Conservation (phyloP, 2,113 vertebrate genomes). For the Plectropomus leopardus region DNA sequence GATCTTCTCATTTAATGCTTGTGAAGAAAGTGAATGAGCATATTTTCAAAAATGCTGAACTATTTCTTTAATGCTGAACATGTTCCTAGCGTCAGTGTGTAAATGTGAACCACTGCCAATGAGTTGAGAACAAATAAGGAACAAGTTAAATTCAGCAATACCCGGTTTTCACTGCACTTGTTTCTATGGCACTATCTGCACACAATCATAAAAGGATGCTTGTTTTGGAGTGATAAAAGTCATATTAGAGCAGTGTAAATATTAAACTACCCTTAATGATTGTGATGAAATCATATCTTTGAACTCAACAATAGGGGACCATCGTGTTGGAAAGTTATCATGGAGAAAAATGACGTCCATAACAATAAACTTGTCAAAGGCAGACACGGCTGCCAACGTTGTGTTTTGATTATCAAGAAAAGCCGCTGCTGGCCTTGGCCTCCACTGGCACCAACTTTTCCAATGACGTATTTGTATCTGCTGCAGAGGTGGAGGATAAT, state of each 20-base stretch:
- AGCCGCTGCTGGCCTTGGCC: constrained; percentile 37
- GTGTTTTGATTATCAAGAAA: constrained; percentile 67
- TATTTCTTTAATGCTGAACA: neutral
- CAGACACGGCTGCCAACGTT: constrained; percentile 52
- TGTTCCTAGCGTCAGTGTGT: neutral
- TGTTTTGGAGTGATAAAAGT: constrained; percentile 17
- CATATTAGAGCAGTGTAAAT: constrained; percentile 16
- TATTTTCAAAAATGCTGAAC: neutral
- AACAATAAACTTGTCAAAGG: constrained; percentile 66
- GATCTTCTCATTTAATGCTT: neutral
- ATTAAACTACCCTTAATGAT: constrained; percentile 25
- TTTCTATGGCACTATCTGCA: neutral
- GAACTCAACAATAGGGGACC: constrained; percentile 34
- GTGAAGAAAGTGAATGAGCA: neutral
- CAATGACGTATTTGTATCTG: constrained; percentile 64
- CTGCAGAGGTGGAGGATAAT: constrained; percentile 47
- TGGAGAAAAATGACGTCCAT: constrained; percentile 45
- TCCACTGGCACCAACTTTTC: constrained; percentile 55
- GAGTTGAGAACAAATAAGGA: neutral
- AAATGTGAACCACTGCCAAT: neutral
- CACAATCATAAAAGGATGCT: neutral
- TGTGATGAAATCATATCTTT: constrained; percentile 40
- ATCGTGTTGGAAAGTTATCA: constrained; percentile 44
- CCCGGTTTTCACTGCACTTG: neutral
- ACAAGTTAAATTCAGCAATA: neutral